A percentile compares a stretch with the other conserved stretches of the same genome.
Conservation (phyloP, 2,888 invertebrate genomes). For the Diaperis boleti region DNA sequence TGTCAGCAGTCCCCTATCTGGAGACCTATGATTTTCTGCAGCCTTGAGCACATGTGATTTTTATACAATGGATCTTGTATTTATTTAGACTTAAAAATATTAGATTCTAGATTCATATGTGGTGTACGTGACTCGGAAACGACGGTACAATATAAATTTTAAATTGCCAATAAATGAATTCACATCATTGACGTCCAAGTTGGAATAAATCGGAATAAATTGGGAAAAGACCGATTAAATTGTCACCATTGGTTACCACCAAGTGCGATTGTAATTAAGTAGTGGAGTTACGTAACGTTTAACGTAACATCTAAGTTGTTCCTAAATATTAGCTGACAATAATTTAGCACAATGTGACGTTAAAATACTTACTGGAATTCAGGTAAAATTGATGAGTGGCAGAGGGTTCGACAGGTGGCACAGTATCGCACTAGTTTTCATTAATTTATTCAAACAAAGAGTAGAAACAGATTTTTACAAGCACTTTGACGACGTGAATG, state of each 20-base stretch:
- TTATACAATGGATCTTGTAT: no score
- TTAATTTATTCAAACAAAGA: slow-evolving; percentile 4
- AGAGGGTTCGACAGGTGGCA: neutral
- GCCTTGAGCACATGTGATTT: neutral
- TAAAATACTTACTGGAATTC: neutral
- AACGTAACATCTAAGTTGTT: no score
- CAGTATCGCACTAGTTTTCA: neutral
- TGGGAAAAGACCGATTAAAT: neutral
- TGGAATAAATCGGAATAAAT: slow-evolving; percentile 13
- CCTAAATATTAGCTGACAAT: no score
- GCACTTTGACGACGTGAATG: slow-evolving; percentile 5
- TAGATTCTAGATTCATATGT: neutral
- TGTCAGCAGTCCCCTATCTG: no score
- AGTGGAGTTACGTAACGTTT: neutral
- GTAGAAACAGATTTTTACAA: neutral
- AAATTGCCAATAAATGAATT: slow-evolving; percentile 18
- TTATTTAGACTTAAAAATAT: no score
- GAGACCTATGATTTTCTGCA: no score
- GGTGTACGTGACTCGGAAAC: slow-evolving; percentile 18
- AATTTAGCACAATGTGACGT: neutral
- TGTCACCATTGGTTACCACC: neutral
- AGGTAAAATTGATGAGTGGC: neutral
- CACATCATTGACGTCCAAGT: slow-evolving; percentile 8
- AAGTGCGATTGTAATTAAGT: neutral
- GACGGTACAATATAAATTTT: slow-evolving; percentile 10